These are phyloP conservation scores for Prorops nasuta DNA, from an alignment of 1,140 invertebrate species.

Conservation along the genomic window DNA sequence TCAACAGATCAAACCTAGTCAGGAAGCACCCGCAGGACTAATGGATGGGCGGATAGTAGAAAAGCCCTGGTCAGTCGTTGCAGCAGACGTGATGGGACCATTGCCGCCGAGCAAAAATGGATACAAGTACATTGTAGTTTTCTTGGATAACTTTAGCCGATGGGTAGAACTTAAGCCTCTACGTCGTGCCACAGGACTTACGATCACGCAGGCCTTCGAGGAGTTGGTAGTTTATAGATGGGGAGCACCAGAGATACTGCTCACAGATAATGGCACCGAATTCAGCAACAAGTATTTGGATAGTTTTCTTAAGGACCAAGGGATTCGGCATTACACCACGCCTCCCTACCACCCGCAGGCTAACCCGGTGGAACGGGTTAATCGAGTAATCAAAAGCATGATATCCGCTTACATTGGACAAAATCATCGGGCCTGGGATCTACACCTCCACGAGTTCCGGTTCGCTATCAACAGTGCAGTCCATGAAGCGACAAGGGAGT, in stretches of 20 bases:
- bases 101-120: conserved; percentile 37
- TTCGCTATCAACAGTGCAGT: conserved; percentile 35
- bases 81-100: conserved; percentile 48
- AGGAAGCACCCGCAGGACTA: conserved; percentile 27
- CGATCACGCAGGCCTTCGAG: conserved; percentile 25
- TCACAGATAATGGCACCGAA: conserved; percentile 51
- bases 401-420: conserved; percentile 35
- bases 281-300: conserved; percentile 24
- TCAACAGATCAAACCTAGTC: conserved; percentile 32
- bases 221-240: conserved; percentile 31
- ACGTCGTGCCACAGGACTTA: conserved; percentile 23
- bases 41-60: conserved; percentile 32
- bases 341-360: conserved; percentile 43
- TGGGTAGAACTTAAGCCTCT: conserved; percentile 27
- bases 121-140: conserved; percentile 42
- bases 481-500: conserved; percentile 27
- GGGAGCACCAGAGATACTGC: conserved; percentile 33
- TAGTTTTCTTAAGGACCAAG: not conserved
- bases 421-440: conserved; percentile 38
- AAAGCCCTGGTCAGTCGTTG: conserved; percentile 41
- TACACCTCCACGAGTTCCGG: conserved; percentile 23
- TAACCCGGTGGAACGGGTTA: conserved; percentile 48
- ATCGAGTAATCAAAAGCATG: conserved; percentile 45
- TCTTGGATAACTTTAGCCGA: conserved; percentile 44
- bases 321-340: not conserved